Evolutionary conservation across 2,797 vertebrate genomes (phyloP), one percentile per base, ranked within the genome.

Genomic region (Nannoperca obscura): DNA sequence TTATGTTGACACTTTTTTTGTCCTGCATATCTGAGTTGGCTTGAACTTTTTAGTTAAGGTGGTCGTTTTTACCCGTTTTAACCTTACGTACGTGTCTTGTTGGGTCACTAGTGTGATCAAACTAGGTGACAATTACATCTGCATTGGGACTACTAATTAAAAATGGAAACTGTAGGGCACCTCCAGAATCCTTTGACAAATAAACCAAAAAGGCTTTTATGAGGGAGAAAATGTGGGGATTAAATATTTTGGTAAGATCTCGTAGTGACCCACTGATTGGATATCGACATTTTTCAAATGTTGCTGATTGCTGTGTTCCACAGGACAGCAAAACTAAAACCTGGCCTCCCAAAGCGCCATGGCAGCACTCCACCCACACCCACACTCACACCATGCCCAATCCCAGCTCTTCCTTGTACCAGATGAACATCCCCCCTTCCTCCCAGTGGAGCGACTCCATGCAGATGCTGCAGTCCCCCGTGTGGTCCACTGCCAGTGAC

Each of bases 271-370:
- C 54, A 10, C 7, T 57, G 15, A 38, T 32, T 4, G 3, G 30
- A n/a, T 40, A 8, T 38, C 47, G 12, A 58, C 24, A 30, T 69
- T 69, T 9, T 47, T 13, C 10, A 47, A 12, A 36, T 24, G 24
- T 1, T 4, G 7, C 30, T 64, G 38, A 61, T 65, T n/a, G 2
- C 36, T 77, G 8, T 52, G n/a, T 53, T 65, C 77, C n/a, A 63
- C 94, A 99, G 98, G 98, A 99, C 74, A 98, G 96, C 87, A 99
- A 99, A 95, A 99, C 97, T 89, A 99, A 99, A 96, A 99, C 98
- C 0, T 99, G 98, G 98, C 98, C 98, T 24, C 98, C 98, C 3
- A 99, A 99, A 93, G 98, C 98, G 1, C 98, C 98, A 0, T 99
- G 98, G 98, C 98, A 99, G 86, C 98, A 99, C 88, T 92, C 96